Evolutionary conservation across 2,888 invertebrate species (phyloP), one percentile per base, ranked within the genome.

Genomic region (Synanthedon tipuliformis): DNA sequence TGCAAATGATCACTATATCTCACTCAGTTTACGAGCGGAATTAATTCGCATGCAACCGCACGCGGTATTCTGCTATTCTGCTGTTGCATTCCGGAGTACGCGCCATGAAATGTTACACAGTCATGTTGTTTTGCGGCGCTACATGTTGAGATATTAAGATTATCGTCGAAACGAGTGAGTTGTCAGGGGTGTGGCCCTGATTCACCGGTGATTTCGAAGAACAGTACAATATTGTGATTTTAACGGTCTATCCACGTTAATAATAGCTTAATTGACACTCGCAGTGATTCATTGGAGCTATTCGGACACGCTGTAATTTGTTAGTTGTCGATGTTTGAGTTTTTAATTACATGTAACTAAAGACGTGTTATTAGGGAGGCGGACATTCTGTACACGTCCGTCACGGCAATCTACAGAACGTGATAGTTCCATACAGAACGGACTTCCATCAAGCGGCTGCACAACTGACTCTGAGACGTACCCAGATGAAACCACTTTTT

Each of bases 271-370:
- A 84, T 84, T 83, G 84, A 78, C 73, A 68, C 66, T 66, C 62
- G 57, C 59, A 60, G 71, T 81, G 81, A 82, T 79, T 84, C 80
- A 83, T 80, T 69, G 71, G 61, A 62, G 64, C 66, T 68, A 63
- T 61, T 63, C 67, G 69, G 67, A 64, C 67, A 60, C 59, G 61
- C 66, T 64, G 68, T 76, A 74, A 81, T 82, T 83, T 80, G 82
- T 82, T 78, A 72, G 72, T 76, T 77, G 83, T 82, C 83, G 79
- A 79, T 80, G 75, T 78, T 84, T 82, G 78, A 84, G 78, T 79
- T 84, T 84, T 83, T 85, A 86, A 85, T 85, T 85, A 80, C 64
- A 81, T 81, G 75, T 75, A 79, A 80, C 81, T 78, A 83, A 83
- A 83, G 74, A 73, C 68, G 65, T 73, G 74, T 75, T 78, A 79